phyloP scores from a whole-genome alignment of 2,888 invertebrate genomes.

The Dioctria rufipes region DNA sequence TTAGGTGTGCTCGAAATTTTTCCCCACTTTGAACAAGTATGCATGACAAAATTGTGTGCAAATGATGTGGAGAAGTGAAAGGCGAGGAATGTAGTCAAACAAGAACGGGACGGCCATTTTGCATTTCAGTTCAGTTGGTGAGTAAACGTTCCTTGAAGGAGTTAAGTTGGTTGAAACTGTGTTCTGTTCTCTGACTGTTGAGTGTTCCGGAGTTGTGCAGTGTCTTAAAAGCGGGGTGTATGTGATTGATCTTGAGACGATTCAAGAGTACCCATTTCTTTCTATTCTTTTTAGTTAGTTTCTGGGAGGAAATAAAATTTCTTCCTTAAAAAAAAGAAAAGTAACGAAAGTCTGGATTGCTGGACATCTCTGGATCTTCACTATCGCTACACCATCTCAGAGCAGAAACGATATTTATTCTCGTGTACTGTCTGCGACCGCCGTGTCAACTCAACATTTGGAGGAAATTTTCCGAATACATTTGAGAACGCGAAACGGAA shows the following conservation, averaged over 20 bases:
- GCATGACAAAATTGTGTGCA: not conserved
- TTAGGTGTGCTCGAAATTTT: no score
- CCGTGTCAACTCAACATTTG: not conserved
- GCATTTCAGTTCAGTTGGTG: constrained; percentile 50
- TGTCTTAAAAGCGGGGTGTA: not conserved
- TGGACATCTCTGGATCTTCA: not conserved
- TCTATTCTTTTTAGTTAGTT: not conserved
- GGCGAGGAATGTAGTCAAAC: constrained; percentile 47
- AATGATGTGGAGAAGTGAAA: constrained; percentile 28
- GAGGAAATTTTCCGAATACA: not conserved
- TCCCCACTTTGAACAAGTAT: not conserved
- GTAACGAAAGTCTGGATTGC: not conserved
- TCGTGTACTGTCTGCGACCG: not conserved
- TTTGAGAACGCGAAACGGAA: constrained; percentile 18
- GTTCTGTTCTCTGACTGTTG: constrained; percentile 1
- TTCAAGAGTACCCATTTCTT: not conserved
- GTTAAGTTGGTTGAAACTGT: not conserved
- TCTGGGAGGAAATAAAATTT: not conserved
- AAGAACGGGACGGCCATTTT: constrained; percentile 58
- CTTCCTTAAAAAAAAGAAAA: not conserved
- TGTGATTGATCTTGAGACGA: not conserved
- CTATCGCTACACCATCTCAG: not conserved
- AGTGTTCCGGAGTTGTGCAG: constrained; percentile 17
- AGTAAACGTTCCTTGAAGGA: constrained; percentile 36
- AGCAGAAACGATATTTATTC: not conserved